These are phyloP conservation scores for Dermochelys coriacea DNA, from an alignment of 2,797 vertebrate genomes.

Conservation along the genomic window DNA sequence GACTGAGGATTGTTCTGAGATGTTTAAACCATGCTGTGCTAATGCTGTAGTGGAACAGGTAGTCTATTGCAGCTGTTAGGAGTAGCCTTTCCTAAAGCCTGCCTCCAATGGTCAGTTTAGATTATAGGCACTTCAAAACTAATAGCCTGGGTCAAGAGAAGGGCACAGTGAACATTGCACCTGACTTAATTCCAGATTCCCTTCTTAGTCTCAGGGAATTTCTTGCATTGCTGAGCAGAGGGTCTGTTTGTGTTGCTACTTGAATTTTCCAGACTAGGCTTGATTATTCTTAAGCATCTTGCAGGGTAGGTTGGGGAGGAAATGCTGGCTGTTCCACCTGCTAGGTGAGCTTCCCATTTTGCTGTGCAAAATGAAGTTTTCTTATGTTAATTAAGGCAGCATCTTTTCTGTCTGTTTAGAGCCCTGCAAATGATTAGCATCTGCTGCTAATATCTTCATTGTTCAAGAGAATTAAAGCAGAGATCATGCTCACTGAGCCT, in stretches of 20 bases:
- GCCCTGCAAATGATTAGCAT: background rate
- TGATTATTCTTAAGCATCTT: background rate
- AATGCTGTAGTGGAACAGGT: constrained; percentile 42
- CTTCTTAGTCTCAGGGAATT: background rate
- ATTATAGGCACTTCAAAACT: rapidly evolving
- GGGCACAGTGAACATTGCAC: background rate
- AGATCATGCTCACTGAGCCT: constrained; percentile 2
- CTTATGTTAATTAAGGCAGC: constrained; percentile 37
- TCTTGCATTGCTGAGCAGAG: background rate
- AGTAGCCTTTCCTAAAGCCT: background rate
- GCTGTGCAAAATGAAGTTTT: rapidly evolving
- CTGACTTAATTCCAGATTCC: background rate
- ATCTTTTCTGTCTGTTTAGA: background rate
- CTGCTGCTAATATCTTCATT: constrained; percentile 50
- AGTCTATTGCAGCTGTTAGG: background rate
- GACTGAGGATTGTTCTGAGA: background rate
- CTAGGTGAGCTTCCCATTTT: constrained; percentile 31
- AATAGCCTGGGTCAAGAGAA: rapidly evolving
- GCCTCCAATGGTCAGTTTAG: rapidly evolving
- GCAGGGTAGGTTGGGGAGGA: background rate
- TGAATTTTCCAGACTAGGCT: background rate
- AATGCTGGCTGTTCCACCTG: constrained; percentile 45
- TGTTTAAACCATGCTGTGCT: background rate
- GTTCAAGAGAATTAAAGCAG: background rate
- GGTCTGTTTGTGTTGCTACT: background rate